Evolutionary conservation across 2,797 vertebrate species (phyloP).

Genomic region (Sphenodon punctatus): DNA sequence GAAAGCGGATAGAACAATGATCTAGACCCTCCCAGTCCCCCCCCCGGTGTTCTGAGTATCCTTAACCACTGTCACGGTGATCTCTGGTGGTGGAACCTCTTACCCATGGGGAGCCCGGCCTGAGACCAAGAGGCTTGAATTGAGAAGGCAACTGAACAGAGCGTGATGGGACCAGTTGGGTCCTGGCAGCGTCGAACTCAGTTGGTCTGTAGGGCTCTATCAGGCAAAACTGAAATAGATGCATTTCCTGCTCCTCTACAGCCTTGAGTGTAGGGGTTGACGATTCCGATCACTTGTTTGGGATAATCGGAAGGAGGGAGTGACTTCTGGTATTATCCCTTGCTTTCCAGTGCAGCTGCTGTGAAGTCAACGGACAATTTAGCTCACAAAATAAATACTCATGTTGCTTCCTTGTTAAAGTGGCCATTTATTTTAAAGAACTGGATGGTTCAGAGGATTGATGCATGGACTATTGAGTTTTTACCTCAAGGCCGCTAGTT

Average conservation of each 20-base stretch:
- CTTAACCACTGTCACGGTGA: too few species aligned
- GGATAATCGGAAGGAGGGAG: neutral
- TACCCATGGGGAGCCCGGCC: too few species aligned
- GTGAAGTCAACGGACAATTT: rapidly evolving
- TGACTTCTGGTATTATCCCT: neutral
- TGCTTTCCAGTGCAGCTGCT: neutral
- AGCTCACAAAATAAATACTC: neutral
- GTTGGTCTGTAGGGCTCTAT: too few species aligned
- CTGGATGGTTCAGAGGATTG: neutral
- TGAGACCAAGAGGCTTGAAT: too few species aligned
- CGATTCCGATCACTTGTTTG: neutral
- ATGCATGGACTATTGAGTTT: neutral
- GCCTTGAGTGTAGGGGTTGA: neutral
- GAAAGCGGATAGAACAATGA: too few species aligned
- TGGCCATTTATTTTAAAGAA: neutral
- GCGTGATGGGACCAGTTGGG: too few species aligned
- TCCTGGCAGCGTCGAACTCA: too few species aligned
- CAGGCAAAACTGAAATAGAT: neutral
- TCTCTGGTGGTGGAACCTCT: too few species aligned
- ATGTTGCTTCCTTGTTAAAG: neutral
- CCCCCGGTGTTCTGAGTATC: too few species aligned
- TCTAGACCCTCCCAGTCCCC: too few species aligned
- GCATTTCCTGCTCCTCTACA: neutral
- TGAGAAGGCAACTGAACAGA: too few species aligned
- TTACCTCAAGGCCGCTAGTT: neutral